Conservation (phyloP, 2,113 vertebrate genomes). For the Thalassarche chlororhynchos region DNA sequence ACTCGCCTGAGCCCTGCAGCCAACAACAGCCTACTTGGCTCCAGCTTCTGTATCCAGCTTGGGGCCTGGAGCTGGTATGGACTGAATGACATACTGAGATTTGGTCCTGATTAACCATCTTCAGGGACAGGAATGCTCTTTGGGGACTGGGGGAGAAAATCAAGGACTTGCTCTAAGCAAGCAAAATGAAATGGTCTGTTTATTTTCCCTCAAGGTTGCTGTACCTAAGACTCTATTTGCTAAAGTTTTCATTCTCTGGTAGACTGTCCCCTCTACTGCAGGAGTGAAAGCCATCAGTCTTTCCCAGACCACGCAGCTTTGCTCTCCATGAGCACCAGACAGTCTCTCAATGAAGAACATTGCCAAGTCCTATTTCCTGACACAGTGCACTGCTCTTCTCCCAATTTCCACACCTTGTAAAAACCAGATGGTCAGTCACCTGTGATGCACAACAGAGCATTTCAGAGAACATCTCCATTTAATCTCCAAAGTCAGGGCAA, state of each 20-base stretch:
- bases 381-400: not conserved
- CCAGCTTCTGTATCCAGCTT: not conserved
- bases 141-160: not conserved
- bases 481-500: not conserved
- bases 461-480: not conserved
- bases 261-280: not conserved
- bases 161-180: not conserved
- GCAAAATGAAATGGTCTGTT: rapidly evolving
- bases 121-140: not conserved
- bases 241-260: not conserved
- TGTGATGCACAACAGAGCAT: not conserved
- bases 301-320: not conserved
- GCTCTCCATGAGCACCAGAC: not conserved
- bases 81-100: not conserved
- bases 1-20: not conserved
- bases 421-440: not conserved
- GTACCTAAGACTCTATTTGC: not conserved
- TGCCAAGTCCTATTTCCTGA: not conserved
- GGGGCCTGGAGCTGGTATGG: not conserved
- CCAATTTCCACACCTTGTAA: not conserved
- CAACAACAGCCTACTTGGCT: not conserved
- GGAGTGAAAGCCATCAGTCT: not conserved
- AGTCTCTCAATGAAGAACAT: not conserved
- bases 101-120: not conserved
- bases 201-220: not conserved